A percentile compares a stretch with the other conserved stretches of the same genome.
These are phyloP conservation scores for Rhynchonycteris naso DNA, from an alignment of 2,797 vertebrate species.

Conservation along the genomic window DNA sequence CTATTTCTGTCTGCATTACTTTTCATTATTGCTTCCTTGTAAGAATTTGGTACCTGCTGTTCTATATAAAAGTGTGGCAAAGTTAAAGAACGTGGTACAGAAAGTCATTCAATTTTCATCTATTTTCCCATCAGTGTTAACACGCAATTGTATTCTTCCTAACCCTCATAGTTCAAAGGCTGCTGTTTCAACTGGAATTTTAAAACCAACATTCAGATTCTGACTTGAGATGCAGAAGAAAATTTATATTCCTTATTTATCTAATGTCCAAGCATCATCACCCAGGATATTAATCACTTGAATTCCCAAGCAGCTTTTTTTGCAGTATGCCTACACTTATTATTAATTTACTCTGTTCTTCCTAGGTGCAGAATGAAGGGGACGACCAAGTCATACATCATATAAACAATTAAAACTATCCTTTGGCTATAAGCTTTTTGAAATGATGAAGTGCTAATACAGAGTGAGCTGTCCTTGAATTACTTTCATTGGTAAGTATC, in stretches of 20 bases:
- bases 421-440: slow-evolving; percentile 70
- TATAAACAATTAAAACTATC: slow-evolving; percentile 85
- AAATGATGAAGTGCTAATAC: slow-evolving; percentile 75
- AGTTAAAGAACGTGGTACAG: slow-evolving; percentile 55
- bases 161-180: slow-evolving; percentile 73
- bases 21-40: slow-evolving; percentile 75
- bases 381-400: slow-evolving; percentile 79
- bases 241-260: slow-evolving; percentile 80
- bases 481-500: slow-evolving; percentile 78
- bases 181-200: slow-evolving; percentile 76
- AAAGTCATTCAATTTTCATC: slow-evolving; percentile 74
- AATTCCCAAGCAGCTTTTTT: slow-evolving; percentile 72
- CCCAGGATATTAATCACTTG: slow-evolving; percentile 82
- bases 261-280: slow-evolving; percentile 65
- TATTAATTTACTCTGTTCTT: slow-evolving; percentile 83
- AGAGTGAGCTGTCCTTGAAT: slow-evolving; percentile 80
- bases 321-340: slow-evolving; percentile 70
- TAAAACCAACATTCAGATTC: slow-evolving; percentile 61
- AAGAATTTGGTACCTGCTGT: slow-evolving; percentile 72
- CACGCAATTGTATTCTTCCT: slow-evolving; percentile 37
- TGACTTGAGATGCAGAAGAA: slow-evolving; percentile 75
- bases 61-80: slow-evolving; percentile 74
- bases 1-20: slow-evolving; percentile 80
- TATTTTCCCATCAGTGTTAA: slow-evolving; percentile 67
- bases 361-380: slow-evolving; percentile 72